Base-by-base conservation (phyloP, 2,888 invertebrate genomes). In the Fragum sueziense region DNA sequence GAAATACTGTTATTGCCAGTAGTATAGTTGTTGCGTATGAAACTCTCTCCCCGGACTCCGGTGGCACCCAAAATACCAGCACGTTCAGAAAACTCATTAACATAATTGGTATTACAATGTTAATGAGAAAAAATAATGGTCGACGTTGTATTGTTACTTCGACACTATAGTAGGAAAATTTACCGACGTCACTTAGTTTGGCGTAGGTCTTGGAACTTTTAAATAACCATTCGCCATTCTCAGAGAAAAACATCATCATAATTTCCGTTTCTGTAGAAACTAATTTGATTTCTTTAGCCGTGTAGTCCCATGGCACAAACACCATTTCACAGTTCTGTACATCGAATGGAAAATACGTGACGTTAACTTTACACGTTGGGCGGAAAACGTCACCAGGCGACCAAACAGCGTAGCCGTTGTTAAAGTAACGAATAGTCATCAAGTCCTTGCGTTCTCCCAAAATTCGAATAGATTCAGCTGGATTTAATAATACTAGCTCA, bases 191-290 rank as follows among this genome's bases (percentile, higher is more conserved):
- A 14, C 41, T 52, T 0, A 79, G 52, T 1, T 70, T 51, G 0
- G 81, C 72, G 0, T 17, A 6, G 14, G 34, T 51, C 25, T 57
- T 22, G 20, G 57, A 57, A 22, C 57, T 25, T 11, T 31, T 31
- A 3, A 86, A 14, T 1, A 69, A 75, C 86, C 86, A 86, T 54
- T 83, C 85, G 1, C 83, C 86, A 61, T 86, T 82, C 20, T 74
- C 79, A 20, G 80, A 72, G 67, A 76, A 84, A 41, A 70, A 80
- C 1, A 29, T 33, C 17, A 9, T 51, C 0, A 51, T 29, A 57
- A 71, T 41, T 14, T 41, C n/a, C 20, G 17, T 25, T 27, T 14
- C n/a, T 27, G 29, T 27, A 37, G 72, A 61, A 9, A 9, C 6
- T 17, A 62, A 47, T n/a, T n/a, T n/a, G 6, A 72, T 31, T 62